Percentiles rank a stretch among this genome's conserved stretches.
These are phyloP conservation scores for Papilio helenus DNA, from an alignment of 1,140 invertebrate genomes.

Conservation along the genomic window DNA sequence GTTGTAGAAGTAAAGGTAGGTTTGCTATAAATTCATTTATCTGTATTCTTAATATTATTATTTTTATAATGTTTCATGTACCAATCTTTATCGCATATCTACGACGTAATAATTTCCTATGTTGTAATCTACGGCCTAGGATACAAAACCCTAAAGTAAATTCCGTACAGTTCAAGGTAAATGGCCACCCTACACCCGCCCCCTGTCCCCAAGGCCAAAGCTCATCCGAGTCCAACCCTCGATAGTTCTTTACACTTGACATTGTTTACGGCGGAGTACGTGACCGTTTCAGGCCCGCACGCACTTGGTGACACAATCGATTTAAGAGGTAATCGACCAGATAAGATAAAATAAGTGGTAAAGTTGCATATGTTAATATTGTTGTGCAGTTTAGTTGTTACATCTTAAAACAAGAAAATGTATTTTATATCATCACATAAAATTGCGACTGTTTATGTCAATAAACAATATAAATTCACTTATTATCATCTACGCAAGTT, in stretches of 20 bases:
- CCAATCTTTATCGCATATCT: background rate
- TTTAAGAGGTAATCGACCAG: constrained; percentile 17
- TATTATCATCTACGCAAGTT: background rate
- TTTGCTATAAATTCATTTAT: too few species aligned
- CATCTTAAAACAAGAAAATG: too few species aligned
- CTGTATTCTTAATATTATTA: background rate
- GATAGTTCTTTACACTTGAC: constrained; percentile 33
- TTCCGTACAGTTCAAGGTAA: background rate
- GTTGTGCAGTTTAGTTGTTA: background rate
- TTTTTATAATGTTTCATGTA: background rate
- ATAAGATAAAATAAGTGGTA: constrained; percentile 15
- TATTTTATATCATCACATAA: too few species aligned
- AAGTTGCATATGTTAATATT: background rate
- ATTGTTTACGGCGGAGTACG: constrained; percentile 27
- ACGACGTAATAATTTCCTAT: background rate
- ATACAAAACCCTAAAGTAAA: background rate
- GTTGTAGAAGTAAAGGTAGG: background rate
- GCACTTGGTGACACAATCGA: background rate
- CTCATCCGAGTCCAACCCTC: constrained; percentile 19
- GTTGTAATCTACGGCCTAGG: background rate
- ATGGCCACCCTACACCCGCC: constrained; percentile 18
- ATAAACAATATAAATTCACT: background rate
- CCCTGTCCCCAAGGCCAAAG: constrained; percentile 8
- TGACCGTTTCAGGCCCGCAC: background rate
- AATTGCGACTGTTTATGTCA: background rate